phyloP scores from a whole-genome alignment of 2,113 vertebrate genomes.

The Lophius piscatorius region DNA sequence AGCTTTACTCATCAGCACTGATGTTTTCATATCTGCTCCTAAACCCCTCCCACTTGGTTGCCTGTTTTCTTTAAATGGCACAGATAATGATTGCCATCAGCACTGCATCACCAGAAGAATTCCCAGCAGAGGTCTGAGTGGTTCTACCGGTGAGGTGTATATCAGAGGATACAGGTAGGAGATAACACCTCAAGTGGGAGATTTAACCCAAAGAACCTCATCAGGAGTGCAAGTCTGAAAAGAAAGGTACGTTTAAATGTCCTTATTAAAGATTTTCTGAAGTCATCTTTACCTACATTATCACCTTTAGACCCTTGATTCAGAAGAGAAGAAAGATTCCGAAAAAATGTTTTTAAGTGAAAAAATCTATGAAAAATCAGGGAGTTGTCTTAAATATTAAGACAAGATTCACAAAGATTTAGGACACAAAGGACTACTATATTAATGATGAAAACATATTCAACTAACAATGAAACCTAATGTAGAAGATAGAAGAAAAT shows the following conservation, averaged over 20 bases:
- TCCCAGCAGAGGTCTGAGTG: background rate
- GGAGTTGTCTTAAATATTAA: too few species aligned
- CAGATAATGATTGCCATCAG: background rate
- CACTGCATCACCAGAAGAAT: slow-evolving; percentile 7
- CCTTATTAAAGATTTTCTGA: slow-evolving; percentile 11
- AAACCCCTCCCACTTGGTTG: slow-evolving; percentile 48
- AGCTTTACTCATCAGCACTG: background rate
- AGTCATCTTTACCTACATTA: too few species aligned
- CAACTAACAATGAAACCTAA: background rate
- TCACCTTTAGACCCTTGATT: background rate
- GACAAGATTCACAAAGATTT: too few species aligned
- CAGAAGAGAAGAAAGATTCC: background rate
- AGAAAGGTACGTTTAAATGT: slow-evolving; percentile 52
- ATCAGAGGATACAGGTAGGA: background rate
- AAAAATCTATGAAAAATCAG: background rate
- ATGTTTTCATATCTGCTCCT: slow-evolving; percentile 2
- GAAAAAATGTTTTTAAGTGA: background rate
- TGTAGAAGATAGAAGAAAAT: background rate
- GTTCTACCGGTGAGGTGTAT: slow-evolving; percentile 1
- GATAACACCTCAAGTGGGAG: slow-evolving; percentile 3
- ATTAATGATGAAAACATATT: background rate
- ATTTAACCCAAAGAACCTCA: slow-evolving; percentile 11
- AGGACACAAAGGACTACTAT: background rate
- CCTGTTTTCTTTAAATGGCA: slow-evolving; percentile 34
- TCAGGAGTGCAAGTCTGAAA: slow-evolving; percentile 12